Percentiles rank a stretch among this genome's conserved stretches.
phyloP scores from a whole-genome alignment of 2,797 vertebrate genomes.

The Gobio occitaniae region DNA sequence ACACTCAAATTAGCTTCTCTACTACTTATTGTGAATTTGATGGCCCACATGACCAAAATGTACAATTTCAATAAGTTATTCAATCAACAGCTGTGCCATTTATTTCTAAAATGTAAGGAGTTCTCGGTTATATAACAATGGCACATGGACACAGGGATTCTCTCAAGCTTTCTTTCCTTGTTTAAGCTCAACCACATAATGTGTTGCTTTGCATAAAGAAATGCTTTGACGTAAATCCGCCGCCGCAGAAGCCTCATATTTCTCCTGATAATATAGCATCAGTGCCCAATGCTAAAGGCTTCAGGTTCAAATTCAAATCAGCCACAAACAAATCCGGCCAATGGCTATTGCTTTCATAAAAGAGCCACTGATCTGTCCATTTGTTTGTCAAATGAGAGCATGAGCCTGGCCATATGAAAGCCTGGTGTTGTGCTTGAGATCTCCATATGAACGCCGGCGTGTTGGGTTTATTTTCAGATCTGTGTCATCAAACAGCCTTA shows the following conservation, averaged over 20 bases:
- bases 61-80: too few relatives aligned
- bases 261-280: conserved; percentile 8
- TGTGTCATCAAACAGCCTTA: conserved; percentile 19
- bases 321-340: conserved; percentile 23
- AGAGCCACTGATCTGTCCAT: conserved; percentile 40
- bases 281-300: neutral
- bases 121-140: neutral
- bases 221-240: conserved; percentile 38
- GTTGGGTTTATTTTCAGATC: conserved; percentile 13
- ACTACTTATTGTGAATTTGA: too few relatives aligned
- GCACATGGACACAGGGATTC: neutral
- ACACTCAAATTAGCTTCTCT: too few relatives aligned
- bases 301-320: conserved; percentile 54
- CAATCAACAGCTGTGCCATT: too few relatives aligned
- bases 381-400: conserved; percentile 51
- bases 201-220: conserved; percentile 53
- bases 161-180: conserved; percentile 13
- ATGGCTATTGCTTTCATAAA: conserved; percentile 33
- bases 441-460: conserved; percentile 42
- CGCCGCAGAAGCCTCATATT: conserved; percentile 26
- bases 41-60: too few relatives aligned
- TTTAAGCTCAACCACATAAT: neutral
- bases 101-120: neutral
- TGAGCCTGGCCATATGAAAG: conserved; percentile 24
- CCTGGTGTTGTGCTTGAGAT: neutral